phyloP scores from a whole-genome alignment of 2,797 vertebrate genomes.

The Coccyzus lansbergi region DNA sequence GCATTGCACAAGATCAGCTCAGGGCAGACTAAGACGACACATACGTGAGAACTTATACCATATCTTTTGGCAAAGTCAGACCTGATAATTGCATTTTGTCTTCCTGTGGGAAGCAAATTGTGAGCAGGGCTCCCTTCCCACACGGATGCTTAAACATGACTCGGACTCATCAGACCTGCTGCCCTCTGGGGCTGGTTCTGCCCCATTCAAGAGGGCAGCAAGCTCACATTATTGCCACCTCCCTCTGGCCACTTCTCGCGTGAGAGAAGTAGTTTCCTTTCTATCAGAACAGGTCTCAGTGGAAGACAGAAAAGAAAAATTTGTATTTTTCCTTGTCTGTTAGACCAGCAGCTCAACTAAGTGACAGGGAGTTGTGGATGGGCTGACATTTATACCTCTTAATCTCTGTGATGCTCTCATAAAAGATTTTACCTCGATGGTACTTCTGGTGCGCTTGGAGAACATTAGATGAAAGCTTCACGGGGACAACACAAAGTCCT shows the following conservation, averaged over 20 bases:
- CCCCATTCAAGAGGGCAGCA: neutral
- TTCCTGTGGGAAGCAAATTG: neutral
- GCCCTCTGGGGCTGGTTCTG: neutral
- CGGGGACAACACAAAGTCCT: neutral
- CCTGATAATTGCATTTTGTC: neutral
- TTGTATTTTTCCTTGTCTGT: neutral
- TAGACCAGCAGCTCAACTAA: neutral
- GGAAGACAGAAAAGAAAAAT: neutral
- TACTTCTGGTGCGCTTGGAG: neutral
- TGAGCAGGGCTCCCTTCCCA: neutral
- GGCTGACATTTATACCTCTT: neutral
- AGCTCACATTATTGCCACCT: neutral
- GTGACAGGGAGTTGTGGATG: neutral
- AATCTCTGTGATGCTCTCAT: neutral
- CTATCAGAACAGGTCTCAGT: neutral
- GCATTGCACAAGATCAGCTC: neutral
- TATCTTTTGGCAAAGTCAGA: neutral
- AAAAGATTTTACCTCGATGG: conserved; percentile 3
- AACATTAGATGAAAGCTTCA: neutral
- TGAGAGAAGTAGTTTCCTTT: neutral
- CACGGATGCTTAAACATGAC: too few species aligned
- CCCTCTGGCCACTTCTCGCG: neutral
- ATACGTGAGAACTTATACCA: neutral
- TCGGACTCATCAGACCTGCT: neutral
- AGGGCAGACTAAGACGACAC: neutral